These are phyloP conservation scores for Oreortyx pictus DNA, from an alignment of 2,797 vertebrate genomes.

Conservation along the genomic window DNA sequence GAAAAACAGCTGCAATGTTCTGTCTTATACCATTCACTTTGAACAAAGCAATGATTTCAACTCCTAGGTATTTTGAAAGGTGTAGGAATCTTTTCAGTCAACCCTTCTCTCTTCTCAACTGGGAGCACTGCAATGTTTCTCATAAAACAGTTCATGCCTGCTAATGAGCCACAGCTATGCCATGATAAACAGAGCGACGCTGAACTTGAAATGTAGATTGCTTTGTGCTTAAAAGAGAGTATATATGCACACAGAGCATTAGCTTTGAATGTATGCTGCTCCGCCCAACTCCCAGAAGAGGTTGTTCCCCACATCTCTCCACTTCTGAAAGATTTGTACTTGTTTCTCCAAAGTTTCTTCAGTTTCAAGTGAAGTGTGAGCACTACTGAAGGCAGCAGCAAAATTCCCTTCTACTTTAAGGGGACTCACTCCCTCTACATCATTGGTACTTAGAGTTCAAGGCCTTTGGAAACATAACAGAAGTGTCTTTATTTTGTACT, in stretches of 20 bases:
- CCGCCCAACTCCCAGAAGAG: neutral
- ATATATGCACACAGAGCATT: fast-evolving
- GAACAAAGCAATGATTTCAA: slow-evolving; percentile 1
- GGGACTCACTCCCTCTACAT: neutral
- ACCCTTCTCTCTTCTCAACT: neutral
- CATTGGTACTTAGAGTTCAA: neutral
- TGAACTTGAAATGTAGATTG: neutral
- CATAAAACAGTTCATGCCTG: neutral
- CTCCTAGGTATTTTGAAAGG: neutral
- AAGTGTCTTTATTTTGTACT: neutral
- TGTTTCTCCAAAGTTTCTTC: neutral
- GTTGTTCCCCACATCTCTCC: neutral
- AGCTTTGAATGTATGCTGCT: neutral
- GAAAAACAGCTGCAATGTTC: neutral
- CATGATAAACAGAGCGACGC: neutral
- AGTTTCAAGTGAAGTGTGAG: neutral
- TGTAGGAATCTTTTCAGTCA: neutral
- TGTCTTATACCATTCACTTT: neutral
- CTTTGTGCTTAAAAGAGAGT: neutral
- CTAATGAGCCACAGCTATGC: neutral
- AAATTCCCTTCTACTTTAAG: neutral
- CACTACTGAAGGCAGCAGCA: neutral
- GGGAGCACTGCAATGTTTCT: neutral
- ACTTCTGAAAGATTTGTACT: neutral
- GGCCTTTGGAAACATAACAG: neutral